Base-by-base conservation (phyloP, 1,140 invertebrate genomes). In the Drosophila mauritiana region DNA sequence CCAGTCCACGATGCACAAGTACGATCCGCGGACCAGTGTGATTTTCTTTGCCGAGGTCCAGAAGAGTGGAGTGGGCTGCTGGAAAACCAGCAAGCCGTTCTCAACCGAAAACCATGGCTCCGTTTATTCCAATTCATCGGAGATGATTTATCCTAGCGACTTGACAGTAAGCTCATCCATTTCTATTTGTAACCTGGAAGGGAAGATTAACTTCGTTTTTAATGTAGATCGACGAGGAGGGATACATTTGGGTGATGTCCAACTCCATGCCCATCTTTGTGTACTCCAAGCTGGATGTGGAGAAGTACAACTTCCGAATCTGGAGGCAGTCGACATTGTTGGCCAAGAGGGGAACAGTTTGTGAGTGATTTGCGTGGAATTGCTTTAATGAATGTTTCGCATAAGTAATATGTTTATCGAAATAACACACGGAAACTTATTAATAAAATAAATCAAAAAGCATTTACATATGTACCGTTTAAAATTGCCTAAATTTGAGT, bases 11-110 rank as follows among this genome's bases (percentile, higher is more conserved):
- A 94, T 96, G 75, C 94, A 95, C 72, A 93, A 91, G 17, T 93
- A 93, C 31, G 95, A 96, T 79, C 80, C 90, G 5, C 69, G 91
- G 12, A 94, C 93, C 4, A 93, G 93, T 0, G 94, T 95, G 37
- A 86, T 96, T 11, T 96, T 96, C 91, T 95, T 94, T 56, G 94
- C 94, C 0, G 95, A 96, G 77, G 92, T 96, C 13, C 94, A 94
- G 7, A 93, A 92, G 39, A 94, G 95, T 79, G 95, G 94, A 0
- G 92, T 96, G 0, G 94, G 95, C 3, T 96, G 96, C 73, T 96
- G 96, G 96, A 95, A 96, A 68, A 94, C 93, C 0, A 92, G 36
- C 3, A 43, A 62, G 0, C 84, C 93, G 2, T 92, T 96, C 8
- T 92, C 90, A 12, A 88, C 93, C 0, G 89, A 93, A 11, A 95